phyloP scores from a whole-genome alignment of 64 coral and sea anemone species.

The Montipora sp. region DNA sequence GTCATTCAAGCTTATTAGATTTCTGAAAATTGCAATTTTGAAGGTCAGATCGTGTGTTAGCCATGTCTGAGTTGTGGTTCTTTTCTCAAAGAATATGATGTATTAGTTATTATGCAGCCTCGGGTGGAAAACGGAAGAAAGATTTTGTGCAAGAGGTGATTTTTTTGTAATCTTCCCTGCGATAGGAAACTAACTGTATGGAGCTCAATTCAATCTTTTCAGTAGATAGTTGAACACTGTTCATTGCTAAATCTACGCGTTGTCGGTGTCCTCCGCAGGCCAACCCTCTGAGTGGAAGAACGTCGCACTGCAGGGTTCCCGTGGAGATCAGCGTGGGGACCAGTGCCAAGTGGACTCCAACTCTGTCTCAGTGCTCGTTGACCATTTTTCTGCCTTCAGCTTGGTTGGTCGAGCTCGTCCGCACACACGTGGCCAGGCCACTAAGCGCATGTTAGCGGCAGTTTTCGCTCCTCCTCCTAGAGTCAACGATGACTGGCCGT shows the following conservation, averaged over 20 bases:
- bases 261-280: constrained; percentile 13
- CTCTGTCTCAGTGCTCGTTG: constrained; percentile 71
- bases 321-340: constrained; percentile 33
- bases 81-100: no score
- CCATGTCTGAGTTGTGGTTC: no score
- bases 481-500: constrained; percentile 42
- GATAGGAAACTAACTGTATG: no score
- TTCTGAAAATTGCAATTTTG: no score
- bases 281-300: constrained; percentile 66
- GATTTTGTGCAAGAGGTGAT: no score
- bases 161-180: no score
- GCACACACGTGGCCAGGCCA: constrained; percentile 39
- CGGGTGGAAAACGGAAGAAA: no score
- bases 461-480: constrained; percentile 43
- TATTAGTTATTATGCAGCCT: no score
- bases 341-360: constrained; percentile 70
- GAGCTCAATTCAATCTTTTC: no score
- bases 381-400: constrained; percentile 68
- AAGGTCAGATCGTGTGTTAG: no score
- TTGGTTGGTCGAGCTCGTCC: constrained; percentile 43
- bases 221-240: background rate
- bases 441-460: constrained; percentile 53
- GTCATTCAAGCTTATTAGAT: no score
- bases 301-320: constrained; percentile 51
- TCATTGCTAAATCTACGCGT: background rate